phyloP scores from a whole-genome alignment of 2,113 vertebrate genomes.

The Beaufortia kweichowensis region DNA sequence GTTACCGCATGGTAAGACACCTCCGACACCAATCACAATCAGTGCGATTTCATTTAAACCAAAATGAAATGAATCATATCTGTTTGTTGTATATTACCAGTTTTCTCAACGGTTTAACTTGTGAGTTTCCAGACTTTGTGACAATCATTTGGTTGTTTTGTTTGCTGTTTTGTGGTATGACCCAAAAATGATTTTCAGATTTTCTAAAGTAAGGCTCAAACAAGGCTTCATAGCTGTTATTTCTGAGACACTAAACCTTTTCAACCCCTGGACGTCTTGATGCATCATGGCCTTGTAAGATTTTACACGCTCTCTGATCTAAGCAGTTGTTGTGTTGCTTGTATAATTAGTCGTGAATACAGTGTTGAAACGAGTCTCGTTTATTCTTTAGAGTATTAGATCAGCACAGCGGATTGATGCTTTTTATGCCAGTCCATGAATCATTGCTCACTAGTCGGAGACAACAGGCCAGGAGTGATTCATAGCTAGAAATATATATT shows the following conservation, averaged over 20 bases:
- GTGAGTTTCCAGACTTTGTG: too few relatives aligned
- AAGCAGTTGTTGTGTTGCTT: neutral
- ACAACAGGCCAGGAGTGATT: neutral
- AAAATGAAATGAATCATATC: neutral
- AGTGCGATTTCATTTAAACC: neutral
- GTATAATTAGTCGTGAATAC: neutral
- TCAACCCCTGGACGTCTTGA: neutral
- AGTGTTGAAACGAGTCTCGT: neutral
- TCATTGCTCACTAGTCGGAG: too few relatives aligned
- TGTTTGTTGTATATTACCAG: too few relatives aligned
- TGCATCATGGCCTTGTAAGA: neutral
- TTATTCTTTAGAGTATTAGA: neutral
- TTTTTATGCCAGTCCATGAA: neutral
- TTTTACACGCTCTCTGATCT: neutral
- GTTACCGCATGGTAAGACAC: conserved; percentile 86
- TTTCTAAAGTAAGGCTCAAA: too few relatives aligned
- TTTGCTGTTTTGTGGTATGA: too few relatives aligned
- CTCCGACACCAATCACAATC: neutral
- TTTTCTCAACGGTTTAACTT: too few relatives aligned
- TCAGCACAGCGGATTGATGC: neutral
- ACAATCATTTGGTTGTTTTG: too few relatives aligned
- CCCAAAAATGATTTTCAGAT: too few relatives aligned
- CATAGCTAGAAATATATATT: neutral
- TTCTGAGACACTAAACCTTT: too few relatives aligned
- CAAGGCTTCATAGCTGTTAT: too few relatives aligned